Evolutionary conservation across 1,140 invertebrate genomes (phyloP).

Genomic region (Gonioctena quinquepunctata): DNA sequence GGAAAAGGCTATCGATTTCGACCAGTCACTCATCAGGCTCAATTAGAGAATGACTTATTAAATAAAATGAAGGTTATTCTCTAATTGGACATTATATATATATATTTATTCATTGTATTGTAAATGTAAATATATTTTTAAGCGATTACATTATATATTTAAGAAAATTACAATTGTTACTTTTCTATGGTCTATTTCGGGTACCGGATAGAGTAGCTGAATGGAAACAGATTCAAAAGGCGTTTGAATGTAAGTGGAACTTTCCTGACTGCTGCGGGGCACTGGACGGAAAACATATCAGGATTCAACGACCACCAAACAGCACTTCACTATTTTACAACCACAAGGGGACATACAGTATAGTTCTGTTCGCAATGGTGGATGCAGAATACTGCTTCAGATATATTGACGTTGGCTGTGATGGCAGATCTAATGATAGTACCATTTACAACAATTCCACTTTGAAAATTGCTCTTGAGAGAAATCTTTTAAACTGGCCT

Average conservation of each 20-base stretch:
- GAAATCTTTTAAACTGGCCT: constrained; percentile 11
- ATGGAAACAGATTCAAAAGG: constrained; percentile 38
- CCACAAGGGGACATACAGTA: constrained; percentile 50
- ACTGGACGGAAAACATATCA: constrained; percentile 56
- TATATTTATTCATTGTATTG: background rate
- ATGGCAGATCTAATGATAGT: constrained; percentile 11
- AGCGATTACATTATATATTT: background rate
- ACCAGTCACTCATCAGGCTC: too few relatives aligned
- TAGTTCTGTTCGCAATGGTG: constrained; percentile 39
- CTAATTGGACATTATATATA: background rate
- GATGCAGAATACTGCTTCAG: constrained; percentile 46
- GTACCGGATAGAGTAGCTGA: constrained; percentile 11
- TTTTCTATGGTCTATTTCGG: constrained; percentile 1
- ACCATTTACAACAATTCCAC: constrained; percentile 11
- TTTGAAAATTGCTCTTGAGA: constrained; percentile 15
- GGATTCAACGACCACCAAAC: constrained; percentile 45
- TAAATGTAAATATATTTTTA: background rate
- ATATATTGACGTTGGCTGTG: constrained; percentile 53
- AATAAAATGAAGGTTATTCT: background rate
- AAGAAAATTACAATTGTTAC: constrained; percentile 18
- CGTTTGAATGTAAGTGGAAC: constrained; percentile 46
- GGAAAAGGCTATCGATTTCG: too few relatives aligned
- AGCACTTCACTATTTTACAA: constrained; percentile 55
- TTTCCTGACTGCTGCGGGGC: constrained; percentile 52
- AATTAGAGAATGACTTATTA: too few relatives aligned